These are phyloP conservation scores for Pachyrhynchus sulphureomaculatus DNA, from an alignment of 1,140 invertebrate species.

Conservation along the genomic window DNA sequence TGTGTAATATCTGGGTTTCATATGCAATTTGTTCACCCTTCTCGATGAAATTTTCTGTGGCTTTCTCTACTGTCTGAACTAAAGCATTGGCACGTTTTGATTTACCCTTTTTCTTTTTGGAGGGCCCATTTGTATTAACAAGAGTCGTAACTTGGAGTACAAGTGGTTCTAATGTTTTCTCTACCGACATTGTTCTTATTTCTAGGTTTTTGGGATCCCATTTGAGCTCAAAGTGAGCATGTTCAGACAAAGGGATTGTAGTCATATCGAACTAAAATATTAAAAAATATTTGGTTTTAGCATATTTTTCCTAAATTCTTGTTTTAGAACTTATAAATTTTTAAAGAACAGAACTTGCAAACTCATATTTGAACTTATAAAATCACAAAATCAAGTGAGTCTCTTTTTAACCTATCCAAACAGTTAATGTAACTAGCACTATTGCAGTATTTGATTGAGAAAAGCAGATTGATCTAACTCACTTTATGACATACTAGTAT, in stretches of 20 bases:
- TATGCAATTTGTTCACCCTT: constrained; percentile 94
- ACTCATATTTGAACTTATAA: too few relatives aligned
- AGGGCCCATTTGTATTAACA: constrained; percentile 95
- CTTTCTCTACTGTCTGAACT: constrained; percentile 94
- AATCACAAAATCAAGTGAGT: too few relatives aligned
- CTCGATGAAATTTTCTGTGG: constrained; percentile 94
- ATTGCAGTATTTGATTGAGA: too few relatives aligned
- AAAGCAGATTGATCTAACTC: too few relatives aligned
- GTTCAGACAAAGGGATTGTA: constrained; percentile 49
- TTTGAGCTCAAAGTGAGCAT: constrained; percentile 65
- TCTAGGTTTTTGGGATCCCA: constrained; percentile 98
- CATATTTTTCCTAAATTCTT: too few relatives aligned
- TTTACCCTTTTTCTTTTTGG: constrained; percentile 95
- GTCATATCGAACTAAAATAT: background rate
- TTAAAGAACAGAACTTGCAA: too few relatives aligned
- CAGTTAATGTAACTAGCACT: too few relatives aligned
- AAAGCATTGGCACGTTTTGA: constrained; percentile 95
- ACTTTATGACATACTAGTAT: too few relatives aligned
- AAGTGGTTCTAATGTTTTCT: constrained; percentile 92
- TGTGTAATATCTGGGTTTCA: constrained; percentile 94
- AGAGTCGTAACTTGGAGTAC: constrained; percentile 96
- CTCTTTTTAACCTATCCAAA: too few relatives aligned
- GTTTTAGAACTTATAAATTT: too few relatives aligned
- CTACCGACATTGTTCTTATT: constrained; percentile 96
- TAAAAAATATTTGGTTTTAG: background rate